Base-by-base conservation (phyloP, 2,797 vertebrate species). In the Bradypodion pumilum region DNA sequence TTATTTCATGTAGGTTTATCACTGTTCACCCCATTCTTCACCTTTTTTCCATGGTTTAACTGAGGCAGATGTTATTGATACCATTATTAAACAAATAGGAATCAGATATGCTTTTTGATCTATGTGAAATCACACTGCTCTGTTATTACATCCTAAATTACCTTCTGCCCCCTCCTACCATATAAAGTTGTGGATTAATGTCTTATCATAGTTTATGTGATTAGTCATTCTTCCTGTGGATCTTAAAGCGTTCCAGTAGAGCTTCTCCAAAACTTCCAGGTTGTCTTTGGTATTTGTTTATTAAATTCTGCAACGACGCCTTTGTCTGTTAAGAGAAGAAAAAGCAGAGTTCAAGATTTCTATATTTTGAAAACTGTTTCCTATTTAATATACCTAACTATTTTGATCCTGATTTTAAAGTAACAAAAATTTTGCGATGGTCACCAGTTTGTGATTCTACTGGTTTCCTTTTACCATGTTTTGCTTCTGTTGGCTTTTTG, bases 261-360 rank as follows among this genome's bases (percentile, higher is more conserved):
- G 97, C 96, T 84, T 95, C 92, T 32, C 96, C 88, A 83, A 97
- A 93, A 84, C 91, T 96, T 52, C 96, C 97, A 1, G 97, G 97
- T 75, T 95, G 94, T 89, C 90, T 93, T 92, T 97, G 97, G 93
- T 97, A 96, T 84, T 91, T 89, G 87, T 97, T 93, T 81, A 97
- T 97, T 90, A 97, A 93, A 76, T 90, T 84, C 93, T 97, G 96
- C 65, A 97, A 94, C 0, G 95, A 95, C 80, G 92, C 91, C 86
- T 97, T 95, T 82, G 96, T 95, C 97, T 97, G 88, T 68, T 82
- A 89, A 74, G 46, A 84, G 21, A 78, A n/a, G n/a, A 78, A 78
- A 84, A 70, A 12, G 29, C 66, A 60, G n/a, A 73, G 40, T 35
- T 66, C 25, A 74, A 35, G n/a, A 21, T 73, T 23, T 63, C 59